phyloP scores from a whole-genome alignment of 2,888 invertebrate species.

The Anthophora plumipes region DNA sequence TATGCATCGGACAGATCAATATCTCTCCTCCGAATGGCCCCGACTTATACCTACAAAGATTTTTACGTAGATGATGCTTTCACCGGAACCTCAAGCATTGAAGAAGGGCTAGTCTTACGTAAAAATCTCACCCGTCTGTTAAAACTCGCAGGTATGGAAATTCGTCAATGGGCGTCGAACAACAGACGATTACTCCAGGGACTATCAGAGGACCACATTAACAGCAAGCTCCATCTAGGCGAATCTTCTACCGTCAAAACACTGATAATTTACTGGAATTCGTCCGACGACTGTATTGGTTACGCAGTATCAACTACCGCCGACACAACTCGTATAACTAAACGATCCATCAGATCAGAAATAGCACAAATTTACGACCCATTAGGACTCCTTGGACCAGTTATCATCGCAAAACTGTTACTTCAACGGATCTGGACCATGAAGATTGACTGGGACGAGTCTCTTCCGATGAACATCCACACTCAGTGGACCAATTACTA shows the following conservation, averaged over 20 bases:
- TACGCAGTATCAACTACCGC: background rate
- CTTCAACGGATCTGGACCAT: background rate
- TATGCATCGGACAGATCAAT: slow-evolving; percentile 53
- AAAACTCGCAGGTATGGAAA: background rate
- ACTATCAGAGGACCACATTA: background rate
- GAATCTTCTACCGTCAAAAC: slow-evolving; percentile 15
- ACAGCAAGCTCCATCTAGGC: background rate
- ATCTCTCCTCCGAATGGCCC: background rate
- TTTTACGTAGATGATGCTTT: slow-evolving; percentile 57
- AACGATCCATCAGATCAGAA: background rate
- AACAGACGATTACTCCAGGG: background rate
- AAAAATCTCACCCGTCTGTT: background rate
- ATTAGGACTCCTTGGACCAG: background rate
- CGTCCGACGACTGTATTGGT: background rate
- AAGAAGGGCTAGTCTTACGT: background rate
- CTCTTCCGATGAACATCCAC: background rate
- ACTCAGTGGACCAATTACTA: background rate
- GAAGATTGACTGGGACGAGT: background rate
- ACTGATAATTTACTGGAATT: slow-evolving; percentile 20
- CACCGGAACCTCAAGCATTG: slow-evolving; percentile 20
- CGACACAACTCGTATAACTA: background rate
- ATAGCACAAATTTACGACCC: slow-evolving; percentile 1
- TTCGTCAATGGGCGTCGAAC: slow-evolving; percentile 21
- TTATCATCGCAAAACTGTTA: background rate
- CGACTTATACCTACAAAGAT: slow-evolving; percentile 55